Conservation (phyloP, 2,888 invertebrate species). For the Metacarcinus magister region DNA sequence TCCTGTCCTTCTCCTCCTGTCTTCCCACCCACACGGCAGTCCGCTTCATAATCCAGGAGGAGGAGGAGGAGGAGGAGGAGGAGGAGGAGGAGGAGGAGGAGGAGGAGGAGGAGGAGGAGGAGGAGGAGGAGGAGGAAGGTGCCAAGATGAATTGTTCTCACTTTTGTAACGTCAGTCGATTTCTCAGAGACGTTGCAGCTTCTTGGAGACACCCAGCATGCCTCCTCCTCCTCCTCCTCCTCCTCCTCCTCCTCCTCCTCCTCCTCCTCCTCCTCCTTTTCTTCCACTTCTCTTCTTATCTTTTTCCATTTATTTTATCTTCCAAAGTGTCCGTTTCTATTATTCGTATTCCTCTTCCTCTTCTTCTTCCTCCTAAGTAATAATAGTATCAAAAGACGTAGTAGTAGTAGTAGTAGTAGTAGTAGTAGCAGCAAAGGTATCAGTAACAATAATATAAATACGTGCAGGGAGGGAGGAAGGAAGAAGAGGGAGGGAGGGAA, state of each 20-base stretch:
- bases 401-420: no score
- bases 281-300: background rate
- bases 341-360: no score
- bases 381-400: no score
- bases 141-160: conserved; percentile 17
- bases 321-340: no score
- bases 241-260: background rate
- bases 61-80: background rate
- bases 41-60: background rate
- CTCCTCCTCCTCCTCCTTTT: background rate
- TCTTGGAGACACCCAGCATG: background rate
- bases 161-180: background rate
- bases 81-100: background rate
- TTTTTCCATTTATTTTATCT: no score
- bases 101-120: background rate
- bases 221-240: conserved; percentile 1
- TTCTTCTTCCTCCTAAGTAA: no score
- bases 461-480: no score
- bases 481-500: no score
- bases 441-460: no score
- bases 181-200: background rate
- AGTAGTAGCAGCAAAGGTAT: no score
- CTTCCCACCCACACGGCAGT: background rate
- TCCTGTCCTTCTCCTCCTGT: background rate
- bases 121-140: no score